A percentile compares a stretch with the other conserved stretches of the same genome.
Conservation (phyloP, 2,113 vertebrate species). For the Passer domesticus region DNA sequence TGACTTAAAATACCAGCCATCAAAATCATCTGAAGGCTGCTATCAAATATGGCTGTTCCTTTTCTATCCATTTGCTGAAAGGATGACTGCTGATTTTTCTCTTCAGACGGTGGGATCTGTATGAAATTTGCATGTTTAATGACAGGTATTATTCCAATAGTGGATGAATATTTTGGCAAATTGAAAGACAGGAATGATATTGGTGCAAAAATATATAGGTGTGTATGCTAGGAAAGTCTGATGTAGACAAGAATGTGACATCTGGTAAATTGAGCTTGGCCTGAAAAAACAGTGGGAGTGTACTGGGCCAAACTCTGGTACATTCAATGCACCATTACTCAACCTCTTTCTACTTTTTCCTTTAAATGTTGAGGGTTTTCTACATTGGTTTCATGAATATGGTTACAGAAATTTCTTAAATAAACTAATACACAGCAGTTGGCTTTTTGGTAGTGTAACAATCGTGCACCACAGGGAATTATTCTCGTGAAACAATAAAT, state of each 20-base stretch:
- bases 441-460: background rate
- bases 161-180: background rate
- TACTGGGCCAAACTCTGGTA: background rate
- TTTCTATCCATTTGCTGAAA: background rate
- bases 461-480: background rate
- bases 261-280: background rate
- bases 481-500: background rate
- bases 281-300: background rate
- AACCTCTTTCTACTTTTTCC: background rate
- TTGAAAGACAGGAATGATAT: background rate
- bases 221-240: background rate
- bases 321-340: background rate
- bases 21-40: background rate
- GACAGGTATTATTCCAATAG: background rate
- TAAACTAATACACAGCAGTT: background rate
- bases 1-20: conserved; percentile 5
- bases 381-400: background rate
- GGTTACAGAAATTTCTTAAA: background rate
- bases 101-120: background rate
- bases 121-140: background rate
- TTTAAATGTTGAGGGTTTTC: background rate
- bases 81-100: background rate
- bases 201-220: background rate
- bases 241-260: background rate
- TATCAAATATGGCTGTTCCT: background rate